Evolutionary conservation across 2,113 vertebrate genomes (phyloP).

Genomic region (Daubentonia madagascariensis): DNA sequence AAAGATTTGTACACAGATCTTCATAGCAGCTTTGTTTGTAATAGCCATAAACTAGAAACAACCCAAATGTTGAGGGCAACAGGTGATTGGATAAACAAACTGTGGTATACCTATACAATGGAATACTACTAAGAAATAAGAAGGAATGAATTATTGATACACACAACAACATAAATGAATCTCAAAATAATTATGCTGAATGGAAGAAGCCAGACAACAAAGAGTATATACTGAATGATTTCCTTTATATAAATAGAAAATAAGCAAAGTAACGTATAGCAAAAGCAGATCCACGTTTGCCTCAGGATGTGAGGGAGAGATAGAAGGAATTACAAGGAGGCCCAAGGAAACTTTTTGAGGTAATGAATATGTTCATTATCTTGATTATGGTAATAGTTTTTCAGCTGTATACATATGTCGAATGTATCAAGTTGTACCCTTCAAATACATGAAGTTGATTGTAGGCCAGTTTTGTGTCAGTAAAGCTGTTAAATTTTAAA

Average conservation of each 20-base stretch:
- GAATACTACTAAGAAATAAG: background rate
- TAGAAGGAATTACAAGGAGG: background rate
- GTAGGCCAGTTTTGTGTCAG: background rate
- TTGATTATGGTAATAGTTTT: background rate
- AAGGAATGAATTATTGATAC: background rate
- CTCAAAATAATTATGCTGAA: background rate
- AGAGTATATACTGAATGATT: background rate
- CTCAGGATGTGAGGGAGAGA: background rate
- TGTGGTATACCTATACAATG: background rate
- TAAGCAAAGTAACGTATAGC: background rate
- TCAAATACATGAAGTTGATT: background rate
- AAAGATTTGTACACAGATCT: background rate
- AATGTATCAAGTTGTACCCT: background rate
- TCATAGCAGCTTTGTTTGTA: background rate
- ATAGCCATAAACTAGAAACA: background rate
- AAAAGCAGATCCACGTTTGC: background rate
- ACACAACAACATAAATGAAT: background rate
- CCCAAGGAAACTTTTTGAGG: background rate
- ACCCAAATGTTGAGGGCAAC: background rate
- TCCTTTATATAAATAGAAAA: background rate
- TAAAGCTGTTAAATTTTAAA: background rate
- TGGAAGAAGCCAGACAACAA: background rate
- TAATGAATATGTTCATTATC: background rate
- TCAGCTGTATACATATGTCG: background rate
- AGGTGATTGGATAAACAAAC: background rate